Base-by-base conservation (phyloP, 2,888 invertebrate genomes). In the Drosophila stalkeri region DNA sequence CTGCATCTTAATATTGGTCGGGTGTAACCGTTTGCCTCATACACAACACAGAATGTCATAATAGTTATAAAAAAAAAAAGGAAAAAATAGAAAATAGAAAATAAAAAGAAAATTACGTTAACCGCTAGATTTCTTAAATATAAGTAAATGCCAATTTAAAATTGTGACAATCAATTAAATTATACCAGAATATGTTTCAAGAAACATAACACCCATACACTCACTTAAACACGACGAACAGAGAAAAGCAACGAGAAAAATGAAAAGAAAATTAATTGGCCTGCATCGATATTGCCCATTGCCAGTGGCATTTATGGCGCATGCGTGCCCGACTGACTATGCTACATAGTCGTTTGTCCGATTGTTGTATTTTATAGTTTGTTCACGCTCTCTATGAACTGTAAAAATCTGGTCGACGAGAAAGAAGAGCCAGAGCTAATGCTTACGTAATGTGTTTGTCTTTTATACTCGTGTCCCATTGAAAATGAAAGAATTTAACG, bases 211-310 rank as follows among this genome's bases (percentile, higher is more conserved):
- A 37, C 3, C 16, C 1, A 37, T 37, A 54, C 11, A 23, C 54
- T 37, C 54, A 11, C n/a, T 23, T 37, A 1, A 54, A 5, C 23
- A 11, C n/a, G 11, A n/a, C 11, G 35, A 44, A 43, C 35, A 64
- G 47, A 56, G 44, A 62, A 59, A 71, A 67, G 4, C 27, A 27
- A 77, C 67, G 49, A 12, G 12, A 14, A 51, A 33, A 74, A 66
- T 82, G 82, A 88, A 78, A 71, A 76, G 74, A 80, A 90, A 88
- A 82, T 82, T 88, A 88, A 90, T 90, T 86, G 86, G 81, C 27
- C 71, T 64, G 63, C 68, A 68, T 67, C 77, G 69, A 64, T 63
- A 73, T 77, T 67, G 61, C 62, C 68, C 70, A 64, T 64, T 66
- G 57, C 59, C 33, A 33, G 35, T 64, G 77, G 81, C 67, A 83